Evolutionary conservation across 2,888 invertebrate genomes (phyloP).

Genomic region (Trichogramma evanescens): DNA sequence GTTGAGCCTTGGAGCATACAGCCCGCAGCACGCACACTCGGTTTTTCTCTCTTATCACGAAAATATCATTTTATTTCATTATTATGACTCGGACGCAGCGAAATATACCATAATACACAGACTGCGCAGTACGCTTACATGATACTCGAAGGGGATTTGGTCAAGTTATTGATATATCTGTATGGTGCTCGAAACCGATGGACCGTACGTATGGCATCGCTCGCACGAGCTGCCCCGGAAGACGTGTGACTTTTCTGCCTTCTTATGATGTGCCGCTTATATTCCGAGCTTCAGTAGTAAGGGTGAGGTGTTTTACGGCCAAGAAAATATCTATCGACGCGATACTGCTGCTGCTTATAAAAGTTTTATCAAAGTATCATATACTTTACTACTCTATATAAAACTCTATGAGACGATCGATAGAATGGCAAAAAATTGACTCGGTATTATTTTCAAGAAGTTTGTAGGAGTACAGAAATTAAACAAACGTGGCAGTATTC

Average conservation of each 20-base stretch:
- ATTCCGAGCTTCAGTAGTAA: neutral
- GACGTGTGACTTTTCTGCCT: conserved; percentile 3
- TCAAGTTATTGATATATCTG: conserved; percentile 31
- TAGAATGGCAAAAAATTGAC: neutral
- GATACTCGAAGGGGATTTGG: conserved; percentile 22
- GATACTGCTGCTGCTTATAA: neutral
- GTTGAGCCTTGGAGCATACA: too few relatives aligned
- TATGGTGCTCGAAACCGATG: too few relatives aligned
- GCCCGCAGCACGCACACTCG: too few relatives aligned
- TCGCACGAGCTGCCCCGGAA: conserved; percentile 5
- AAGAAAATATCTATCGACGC: conserved; percentile 17
- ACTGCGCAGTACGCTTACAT: conserved; percentile 20
- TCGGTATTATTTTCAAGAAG: neutral
- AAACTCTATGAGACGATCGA: too few relatives aligned
- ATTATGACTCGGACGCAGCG: conserved; percentile 33
- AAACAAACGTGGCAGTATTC: too few relatives aligned
- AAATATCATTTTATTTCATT: conserved; percentile 48
- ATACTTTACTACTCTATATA: too few relatives aligned
- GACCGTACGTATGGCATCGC: too few relatives aligned
- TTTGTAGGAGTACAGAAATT: too few relatives aligned
- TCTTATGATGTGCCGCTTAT: neutral
- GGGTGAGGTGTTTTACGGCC: neutral
- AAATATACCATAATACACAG: conserved; percentile 11
- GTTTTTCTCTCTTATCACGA: conserved; percentile 25
- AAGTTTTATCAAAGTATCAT: conserved; percentile 2